Conservation (phyloP, 2,113 vertebrate species). For the Bambusicola thoracicus region DNA sequence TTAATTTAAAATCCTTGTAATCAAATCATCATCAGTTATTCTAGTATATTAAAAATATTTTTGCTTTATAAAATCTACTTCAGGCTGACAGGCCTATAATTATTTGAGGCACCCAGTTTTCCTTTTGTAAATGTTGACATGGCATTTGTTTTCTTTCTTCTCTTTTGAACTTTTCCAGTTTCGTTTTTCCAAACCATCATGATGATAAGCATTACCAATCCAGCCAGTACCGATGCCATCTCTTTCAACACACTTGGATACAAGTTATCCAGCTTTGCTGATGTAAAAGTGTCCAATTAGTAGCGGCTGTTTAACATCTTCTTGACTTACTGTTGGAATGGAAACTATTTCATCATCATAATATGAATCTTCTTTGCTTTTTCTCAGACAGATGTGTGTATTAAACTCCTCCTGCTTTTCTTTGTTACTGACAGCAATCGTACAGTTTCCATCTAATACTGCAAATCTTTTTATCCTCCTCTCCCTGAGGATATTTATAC, state of each 20-base stretch:
- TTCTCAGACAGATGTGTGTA: neutral
- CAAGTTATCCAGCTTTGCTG: neutral
- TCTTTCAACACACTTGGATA: neutral
- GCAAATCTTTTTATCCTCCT: neutral
- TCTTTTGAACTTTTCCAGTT: neutral
- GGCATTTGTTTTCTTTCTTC: neutral
- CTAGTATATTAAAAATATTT: constrained; percentile 9
- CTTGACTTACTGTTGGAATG: constrained; percentile 13
- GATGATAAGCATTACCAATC: neutral
- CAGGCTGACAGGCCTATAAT: neutral
- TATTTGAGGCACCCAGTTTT: neutral
- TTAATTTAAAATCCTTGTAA: constrained; percentile 1
- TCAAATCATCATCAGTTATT: constrained; percentile 7
- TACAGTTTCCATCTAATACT: neutral
- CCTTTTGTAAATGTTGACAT: constrained; percentile 38
- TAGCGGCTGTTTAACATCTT: neutral
- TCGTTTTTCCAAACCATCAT: neutral
- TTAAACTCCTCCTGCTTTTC: neutral
- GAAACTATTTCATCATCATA: constrained; percentile 7
- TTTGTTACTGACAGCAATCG: neutral
- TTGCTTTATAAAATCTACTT: neutral
- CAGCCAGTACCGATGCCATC: neutral
- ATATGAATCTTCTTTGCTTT: constrained; percentile 5
- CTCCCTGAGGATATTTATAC: neutral
- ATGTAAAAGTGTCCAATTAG: constrained; percentile 19